Evolutionary conservation across 2,888 invertebrate genomes (phyloP).

Genomic region (Perithous albicinctus): DNA sequence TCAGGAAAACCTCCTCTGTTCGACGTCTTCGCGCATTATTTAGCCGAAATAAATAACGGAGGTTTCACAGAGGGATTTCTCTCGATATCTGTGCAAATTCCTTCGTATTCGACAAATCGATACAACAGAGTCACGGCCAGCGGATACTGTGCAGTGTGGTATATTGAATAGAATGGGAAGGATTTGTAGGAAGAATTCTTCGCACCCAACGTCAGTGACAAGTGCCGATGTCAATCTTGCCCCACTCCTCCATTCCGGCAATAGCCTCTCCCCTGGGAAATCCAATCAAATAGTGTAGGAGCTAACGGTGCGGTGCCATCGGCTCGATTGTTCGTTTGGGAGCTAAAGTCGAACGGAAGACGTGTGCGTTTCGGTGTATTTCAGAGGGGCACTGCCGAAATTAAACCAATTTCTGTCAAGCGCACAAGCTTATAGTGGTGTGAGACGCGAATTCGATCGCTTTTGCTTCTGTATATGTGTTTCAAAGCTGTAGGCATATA

Average conservation of each 20-base stretch:
- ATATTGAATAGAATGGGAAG: neutral
- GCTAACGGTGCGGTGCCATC: neutral
- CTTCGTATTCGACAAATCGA: conserved; percentile 18
- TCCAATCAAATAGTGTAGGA: neutral
- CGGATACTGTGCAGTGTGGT: neutral
- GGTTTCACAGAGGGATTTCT: conserved; percentile 22
- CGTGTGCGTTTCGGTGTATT: conserved; percentile 10
- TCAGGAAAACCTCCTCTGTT: neutral
- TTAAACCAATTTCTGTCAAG: conserved; percentile 43
- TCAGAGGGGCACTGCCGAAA: conserved; percentile 23
- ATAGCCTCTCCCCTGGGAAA: neutral
- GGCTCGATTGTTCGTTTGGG: neutral
- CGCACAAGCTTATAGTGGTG: too few species aligned
- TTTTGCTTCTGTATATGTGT: neutral
- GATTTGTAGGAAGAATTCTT: neutral
- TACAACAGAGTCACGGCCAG: neutral
- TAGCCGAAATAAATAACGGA: conserved; percentile 30
- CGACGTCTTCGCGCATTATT: conserved; percentile 27
- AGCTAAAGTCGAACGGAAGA: conserved; percentile 2
- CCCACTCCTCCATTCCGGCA: too few species aligned
- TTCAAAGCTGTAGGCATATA: too few species aligned
- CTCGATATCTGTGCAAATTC: conserved; percentile 8
- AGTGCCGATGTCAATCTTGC: neutral
- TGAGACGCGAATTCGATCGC: too few species aligned
- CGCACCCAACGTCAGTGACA: neutral